A percentile compares a stretch with the other conserved stretches of the same genome.
These are phyloP conservation scores for Ceratitis capitata DNA, from an alignment of 1,140 invertebrate genomes.

Conservation along the genomic window DNA sequence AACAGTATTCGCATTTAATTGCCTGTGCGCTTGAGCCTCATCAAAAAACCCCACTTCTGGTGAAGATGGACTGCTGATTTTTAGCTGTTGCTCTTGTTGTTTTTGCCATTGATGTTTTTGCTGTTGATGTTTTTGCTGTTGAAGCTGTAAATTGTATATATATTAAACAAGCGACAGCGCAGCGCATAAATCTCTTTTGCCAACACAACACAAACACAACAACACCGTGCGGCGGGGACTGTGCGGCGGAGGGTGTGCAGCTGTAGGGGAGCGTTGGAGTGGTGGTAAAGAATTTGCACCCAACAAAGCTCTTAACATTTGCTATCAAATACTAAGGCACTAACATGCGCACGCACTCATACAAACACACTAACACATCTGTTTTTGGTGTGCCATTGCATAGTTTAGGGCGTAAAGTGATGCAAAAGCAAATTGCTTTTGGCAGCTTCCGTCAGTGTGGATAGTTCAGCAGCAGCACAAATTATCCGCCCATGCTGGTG, in stretches of 20 bases:
- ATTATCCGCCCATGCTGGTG: too few relatives aligned
- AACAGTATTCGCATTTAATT: background rate
- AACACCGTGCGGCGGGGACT: background rate
- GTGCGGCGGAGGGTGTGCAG: background rate
- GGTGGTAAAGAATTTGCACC: conserved; percentile 1
- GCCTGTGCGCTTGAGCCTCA: conserved; percentile 7
- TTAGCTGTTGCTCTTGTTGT: background rate
- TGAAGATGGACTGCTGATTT: background rate
- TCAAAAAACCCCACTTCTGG: background rate
- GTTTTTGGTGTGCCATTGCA: background rate
- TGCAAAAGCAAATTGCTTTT: background rate
- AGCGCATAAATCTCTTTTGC: conserved; percentile 29
- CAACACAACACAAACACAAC: background rate
- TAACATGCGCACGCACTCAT: background rate
- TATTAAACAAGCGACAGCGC: conserved; percentile 22
- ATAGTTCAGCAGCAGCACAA: background rate
- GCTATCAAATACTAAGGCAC: too few relatives aligned
- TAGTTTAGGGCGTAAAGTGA: background rate
- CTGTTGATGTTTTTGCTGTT: background rate
- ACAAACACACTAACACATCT: background rate
- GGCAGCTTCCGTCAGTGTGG: background rate
- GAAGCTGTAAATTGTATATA: background rate
- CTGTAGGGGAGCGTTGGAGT: background rate
- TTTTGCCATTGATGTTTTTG: background rate
- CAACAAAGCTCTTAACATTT: conserved; percentile 17